Conservation (phyloP, 2,797 vertebrate genomes). For the Otus scops region DNA sequence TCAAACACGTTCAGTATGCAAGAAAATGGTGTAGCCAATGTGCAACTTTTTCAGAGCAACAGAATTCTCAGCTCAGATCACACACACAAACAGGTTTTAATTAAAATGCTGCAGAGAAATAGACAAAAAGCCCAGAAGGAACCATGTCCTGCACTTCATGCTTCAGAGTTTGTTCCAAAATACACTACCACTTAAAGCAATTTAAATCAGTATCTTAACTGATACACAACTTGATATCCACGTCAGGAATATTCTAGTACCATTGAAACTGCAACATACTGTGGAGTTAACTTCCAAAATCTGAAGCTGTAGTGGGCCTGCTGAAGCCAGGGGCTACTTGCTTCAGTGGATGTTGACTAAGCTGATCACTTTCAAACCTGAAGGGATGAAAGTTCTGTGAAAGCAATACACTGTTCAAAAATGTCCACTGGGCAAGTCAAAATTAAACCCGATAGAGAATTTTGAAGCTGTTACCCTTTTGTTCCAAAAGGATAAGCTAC, state of each 20-base stretch:
- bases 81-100: not conserved
- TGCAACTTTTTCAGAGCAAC: not conserved
- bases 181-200: not conserved
- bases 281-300: not conserved
- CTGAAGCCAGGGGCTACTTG: not conserved
- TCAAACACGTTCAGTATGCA: fast-evolving
- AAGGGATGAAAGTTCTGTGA: not conserved
- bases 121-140: fast-evolving
- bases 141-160: not conserved
- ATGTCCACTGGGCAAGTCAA: not conserved
- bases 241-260: not conserved
- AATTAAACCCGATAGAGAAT: not conserved
- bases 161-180: not conserved
- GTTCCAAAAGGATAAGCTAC: not conserved
- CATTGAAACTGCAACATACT: fast-evolving
- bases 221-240: not conserved
- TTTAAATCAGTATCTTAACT: not conserved
- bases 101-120: not conserved
- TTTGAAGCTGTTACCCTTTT: not conserved
- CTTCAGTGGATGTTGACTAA: not conserved
- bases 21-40: not conserved
- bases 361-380: not conserved
- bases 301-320: not conserved
- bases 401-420: not conserved
- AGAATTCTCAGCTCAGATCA: not conserved